Base-by-base conservation (phyloP, 2,113 vertebrate genomes). In the Vulpes vulpes region DNA sequence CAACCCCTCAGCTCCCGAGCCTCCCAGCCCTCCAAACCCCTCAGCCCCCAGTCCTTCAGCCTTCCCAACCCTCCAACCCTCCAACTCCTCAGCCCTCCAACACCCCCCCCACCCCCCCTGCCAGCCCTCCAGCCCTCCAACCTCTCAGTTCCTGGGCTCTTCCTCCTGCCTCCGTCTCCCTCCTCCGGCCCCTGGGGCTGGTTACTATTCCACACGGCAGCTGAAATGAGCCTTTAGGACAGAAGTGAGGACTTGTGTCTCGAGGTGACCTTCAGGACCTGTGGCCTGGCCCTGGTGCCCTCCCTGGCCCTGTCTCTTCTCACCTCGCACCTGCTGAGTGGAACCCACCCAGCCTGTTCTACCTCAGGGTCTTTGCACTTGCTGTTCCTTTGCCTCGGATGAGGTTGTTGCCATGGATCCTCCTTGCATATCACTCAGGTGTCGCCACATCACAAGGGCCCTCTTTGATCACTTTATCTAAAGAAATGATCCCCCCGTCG, bases 171-270 rank as follows among this genome's bases (percentile, higher is more conserved):
- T 8, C 14, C 10, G 0, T 11, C 11, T 0, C 27, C 23, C 25
- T 30, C 67, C 10, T 11, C 9, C 2, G 30, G 15, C 4, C 71
- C 15, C 7, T 5, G 7, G 2, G 5, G 14, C 22, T 10, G 22
- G 20, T 5, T 12, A 9, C 10, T 5, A 0, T 11, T 78, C 65
- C 71, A 1, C 5, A 6, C 0, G 6, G 55, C 27, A 6, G 55
- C 43, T 1, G 27, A 38, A n/a, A 17, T 7, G 73, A 62, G 38
- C 74, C 76, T 14, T 60, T 4, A 16, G 1, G 43, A 11, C 60
- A 32, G 3, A 23, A n/a, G 49, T 17, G 20, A 20, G 74, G 43
- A 1, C 2, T 0, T 1, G 3, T 3, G 55, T 25, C 55, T 87
- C 12, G 1, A 6, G 0, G 2, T 2, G 43, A 38, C 20, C 64